Evolutionary conservation across 2,113 vertebrate species (phyloP).

Genomic region (Carettochelys insculpta): DNA sequence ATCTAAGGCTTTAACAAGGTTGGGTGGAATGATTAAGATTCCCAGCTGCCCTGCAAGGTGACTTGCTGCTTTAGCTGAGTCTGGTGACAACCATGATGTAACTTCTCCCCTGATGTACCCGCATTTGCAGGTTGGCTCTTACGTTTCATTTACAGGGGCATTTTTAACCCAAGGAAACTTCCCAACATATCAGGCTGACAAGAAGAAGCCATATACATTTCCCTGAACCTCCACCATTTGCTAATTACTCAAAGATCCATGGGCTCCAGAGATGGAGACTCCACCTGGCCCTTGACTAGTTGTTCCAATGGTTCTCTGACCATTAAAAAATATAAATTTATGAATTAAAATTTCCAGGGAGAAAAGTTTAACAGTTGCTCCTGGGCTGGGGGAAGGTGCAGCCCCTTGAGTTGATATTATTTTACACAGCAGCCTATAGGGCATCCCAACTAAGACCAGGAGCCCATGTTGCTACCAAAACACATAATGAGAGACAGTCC

Average conservation of each 20-base stretch:
- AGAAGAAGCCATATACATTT: constrained; percentile 5
- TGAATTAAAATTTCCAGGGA: no score
- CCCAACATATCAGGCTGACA: not conserved
- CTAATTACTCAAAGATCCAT: not conserved
- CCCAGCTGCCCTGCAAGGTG: not conserved
- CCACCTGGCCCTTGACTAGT: no score
- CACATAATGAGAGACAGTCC: not conserved
- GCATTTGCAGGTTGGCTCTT: not conserved
- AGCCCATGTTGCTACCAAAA: not conserved
- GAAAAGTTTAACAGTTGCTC: no score
- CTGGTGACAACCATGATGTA: not conserved
- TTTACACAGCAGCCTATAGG: not conserved
- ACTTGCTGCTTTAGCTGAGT: not conserved
- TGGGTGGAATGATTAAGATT: not conserved
- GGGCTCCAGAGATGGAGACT: no score
- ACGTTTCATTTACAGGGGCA: not conserved
- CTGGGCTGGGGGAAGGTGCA: no score
- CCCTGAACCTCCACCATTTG: not conserved
- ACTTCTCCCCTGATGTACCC: not conserved
- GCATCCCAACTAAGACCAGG: not conserved
- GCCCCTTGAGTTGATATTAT: not conserved
- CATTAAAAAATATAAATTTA: no score
- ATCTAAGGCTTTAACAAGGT: not conserved
- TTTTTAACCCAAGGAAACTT: not conserved
- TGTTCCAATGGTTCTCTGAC: no score